Percentiles rank a stretch among this genome's conserved stretches.
These are phyloP conservation scores for Rhinatrema bivittatum DNA, from an alignment of 2,797 vertebrate species.

Conservation along the genomic window DNA sequence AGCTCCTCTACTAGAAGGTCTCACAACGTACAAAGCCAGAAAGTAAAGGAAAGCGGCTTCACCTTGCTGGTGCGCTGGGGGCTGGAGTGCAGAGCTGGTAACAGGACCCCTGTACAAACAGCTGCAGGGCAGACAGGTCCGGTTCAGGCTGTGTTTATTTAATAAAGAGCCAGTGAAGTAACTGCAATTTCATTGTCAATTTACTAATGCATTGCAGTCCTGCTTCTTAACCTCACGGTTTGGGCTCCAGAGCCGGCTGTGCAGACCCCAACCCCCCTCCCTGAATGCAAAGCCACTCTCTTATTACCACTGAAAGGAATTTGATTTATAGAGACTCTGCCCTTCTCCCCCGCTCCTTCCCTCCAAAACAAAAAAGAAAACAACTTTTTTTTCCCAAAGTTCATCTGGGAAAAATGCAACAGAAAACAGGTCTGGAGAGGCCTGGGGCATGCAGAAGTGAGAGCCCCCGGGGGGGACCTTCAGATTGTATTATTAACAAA, in stretches of 20 bases:
- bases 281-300: constrained; percentile 40
- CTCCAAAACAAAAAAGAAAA: constrained; percentile 2
- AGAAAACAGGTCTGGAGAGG: constrained; percentile 34
- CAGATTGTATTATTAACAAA: too few relatives aligned
- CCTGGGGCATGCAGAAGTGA: too few relatives aligned
- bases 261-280: constrained; percentile 42
- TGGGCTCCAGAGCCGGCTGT: constrained; percentile 42
- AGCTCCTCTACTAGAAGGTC: too few relatives aligned
- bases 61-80: constrained; percentile 38
- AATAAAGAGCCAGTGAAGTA: constrained; percentile 53
- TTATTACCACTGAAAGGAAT: constrained; percentile 64
- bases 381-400: not conserved
- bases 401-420: constrained; percentile 15
- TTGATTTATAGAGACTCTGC: constrained; percentile 53
- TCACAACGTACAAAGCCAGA: too few relatives aligned
- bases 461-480: too few relatives aligned
- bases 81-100: constrained; percentile 38
- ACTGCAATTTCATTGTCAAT: constrained; percentile 56
- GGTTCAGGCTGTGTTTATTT: constrained; percentile 52
- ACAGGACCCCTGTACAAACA: constrained; percentile 38
- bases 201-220: constrained; percentile 53
- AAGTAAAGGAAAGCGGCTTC: constrained; percentile 19
- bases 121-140: constrained; percentile 39
- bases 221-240: constrained; percentile 59
- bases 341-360: constrained; percentile 12